These are phyloP conservation scores for Holothuria scabra DNA, from an alignment of 53 echinoderm and acorn worm species.

Conservation along the genomic window DNA sequence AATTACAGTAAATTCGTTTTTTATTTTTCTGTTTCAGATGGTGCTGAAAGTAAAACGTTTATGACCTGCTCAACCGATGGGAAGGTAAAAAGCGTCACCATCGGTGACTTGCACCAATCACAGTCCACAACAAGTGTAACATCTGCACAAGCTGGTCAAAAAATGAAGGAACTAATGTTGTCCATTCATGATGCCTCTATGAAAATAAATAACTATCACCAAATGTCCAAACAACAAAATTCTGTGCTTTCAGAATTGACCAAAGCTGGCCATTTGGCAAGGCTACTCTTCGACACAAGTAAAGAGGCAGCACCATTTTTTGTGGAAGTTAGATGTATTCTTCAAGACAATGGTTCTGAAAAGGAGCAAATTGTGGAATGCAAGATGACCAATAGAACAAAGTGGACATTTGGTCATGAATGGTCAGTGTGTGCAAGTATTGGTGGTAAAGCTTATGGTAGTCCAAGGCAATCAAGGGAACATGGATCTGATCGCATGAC, in stretches of 20 bases:
- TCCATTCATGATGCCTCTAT: slow-evolving; percentile 60
- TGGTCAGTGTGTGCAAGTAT: slow-evolving; percentile 65
- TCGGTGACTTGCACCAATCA: slow-evolving; percentile 21
- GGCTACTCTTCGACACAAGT: background rate
- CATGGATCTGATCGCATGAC: slow-evolving; percentile 19
- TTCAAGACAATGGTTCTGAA: slow-evolving; percentile 46
- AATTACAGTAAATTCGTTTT: too few species aligned
- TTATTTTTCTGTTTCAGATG: too few species aligned
- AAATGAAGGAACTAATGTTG: slow-evolving; percentile 72
- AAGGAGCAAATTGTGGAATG: slow-evolving; percentile 50
- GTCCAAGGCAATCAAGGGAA: background rate
- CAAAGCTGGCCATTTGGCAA: slow-evolving; percentile 71
- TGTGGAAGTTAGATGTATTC: background rate
- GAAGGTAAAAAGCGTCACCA: slow-evolving; percentile 50
- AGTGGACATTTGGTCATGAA: slow-evolving; percentile 66
- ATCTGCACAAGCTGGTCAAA: slow-evolving; percentile 69
- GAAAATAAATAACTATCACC: background rate
- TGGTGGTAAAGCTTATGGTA: slow-evolving; percentile 12
- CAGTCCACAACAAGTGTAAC: slow-evolving; percentile 42
- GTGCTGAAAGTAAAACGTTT: background rate
- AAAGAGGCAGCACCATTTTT: background rate
- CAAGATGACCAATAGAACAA: slow-evolving; percentile 66
- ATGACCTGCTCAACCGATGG: slow-evolving; percentile 45
- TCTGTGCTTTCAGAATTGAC: slow-evolving; percentile 61
- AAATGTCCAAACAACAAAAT: slow-evolving; percentile 67